These are phyloP conservation scores for Dipodomys stephensi DNA, from an alignment of 2,113 vertebrate species.

Conservation along the genomic window DNA sequence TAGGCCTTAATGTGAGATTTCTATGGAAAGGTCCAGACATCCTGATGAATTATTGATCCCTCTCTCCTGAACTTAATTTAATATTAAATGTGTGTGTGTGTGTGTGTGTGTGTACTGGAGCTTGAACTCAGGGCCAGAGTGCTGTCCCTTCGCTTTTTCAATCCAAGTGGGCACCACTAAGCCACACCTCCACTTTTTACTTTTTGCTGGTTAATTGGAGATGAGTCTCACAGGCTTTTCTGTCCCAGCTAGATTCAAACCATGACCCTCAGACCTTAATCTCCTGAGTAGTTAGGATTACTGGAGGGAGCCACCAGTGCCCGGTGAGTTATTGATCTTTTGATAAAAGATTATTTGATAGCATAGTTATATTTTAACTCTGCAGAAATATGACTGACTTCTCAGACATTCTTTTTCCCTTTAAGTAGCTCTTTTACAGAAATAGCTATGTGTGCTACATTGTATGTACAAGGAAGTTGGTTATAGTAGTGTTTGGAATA, in stretches of 20 bases:
- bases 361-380: not conserved
- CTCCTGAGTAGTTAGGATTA: too few species aligned
- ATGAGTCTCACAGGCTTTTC: too few species aligned
- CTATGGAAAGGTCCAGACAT: not conserved
- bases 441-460: not conserved
- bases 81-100: too few species aligned
- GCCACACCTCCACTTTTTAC: too few species aligned
- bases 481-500: not conserved
- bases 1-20: not conserved
- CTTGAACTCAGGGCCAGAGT: too few species aligned
- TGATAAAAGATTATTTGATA: slow-evolving; percentile 3
- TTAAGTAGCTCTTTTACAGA: not conserved
- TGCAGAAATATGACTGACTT: not conserved
- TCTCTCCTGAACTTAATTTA: too few species aligned
- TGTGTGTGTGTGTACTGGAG: too few species aligned
- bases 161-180: too few species aligned
- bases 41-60: not conserved
- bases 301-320: not conserved
- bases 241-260: too few species aligned
- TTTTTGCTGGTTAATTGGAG: too few species aligned
- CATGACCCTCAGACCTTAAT: too few species aligned
- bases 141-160: too few species aligned
- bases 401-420: not conserved
- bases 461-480: not conserved
- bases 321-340: not conserved